Percentiles rank a stretch among this genome's conserved stretches.
Evolutionary conservation across 2,797 vertebrate genomes (phyloP).

Genomic region (Malurus leucopterus): DNA sequence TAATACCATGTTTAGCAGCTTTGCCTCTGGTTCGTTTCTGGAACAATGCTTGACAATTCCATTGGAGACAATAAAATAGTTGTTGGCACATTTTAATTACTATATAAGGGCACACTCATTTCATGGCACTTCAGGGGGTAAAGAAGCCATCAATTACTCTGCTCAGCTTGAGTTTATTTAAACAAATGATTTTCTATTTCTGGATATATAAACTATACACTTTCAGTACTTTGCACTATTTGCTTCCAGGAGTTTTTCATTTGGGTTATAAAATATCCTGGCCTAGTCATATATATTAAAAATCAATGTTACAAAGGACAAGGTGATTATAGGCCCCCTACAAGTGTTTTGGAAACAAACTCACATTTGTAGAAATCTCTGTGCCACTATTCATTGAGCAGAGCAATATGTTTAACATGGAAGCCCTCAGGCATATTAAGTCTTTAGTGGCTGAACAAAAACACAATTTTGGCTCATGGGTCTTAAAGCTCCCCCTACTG

Average conservation of each 20-base stretch:
- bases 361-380: slow-evolving; percentile 41
- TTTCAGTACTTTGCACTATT: slow-evolving; percentile 10
- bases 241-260: slow-evolving; percentile 37
- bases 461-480: background rate
- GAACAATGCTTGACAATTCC: slow-evolving; percentile 38
- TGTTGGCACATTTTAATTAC: slow-evolving; percentile 64
- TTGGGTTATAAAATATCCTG: slow-evolving; percentile 8
- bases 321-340: slow-evolving; percentile 20
- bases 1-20: slow-evolving; percentile 26
- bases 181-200: slow-evolving; percentile 61
- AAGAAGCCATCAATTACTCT: slow-evolving; percentile 55
- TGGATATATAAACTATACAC: slow-evolving; percentile 2
- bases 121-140: slow-evolving; percentile 34
- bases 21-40: slow-evolving; percentile 43
- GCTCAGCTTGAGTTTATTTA: slow-evolving; percentile 59
- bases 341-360: slow-evolving; percentile 44
- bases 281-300: slow-evolving; percentile 35
- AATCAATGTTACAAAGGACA: slow-evolving; percentile 51
- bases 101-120: slow-evolving; percentile 52
- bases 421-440: slow-evolving; percentile 1
- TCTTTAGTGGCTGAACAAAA: background rate
- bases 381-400: slow-evolving; percentile 10
- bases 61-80: slow-evolving; percentile 39
- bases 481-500: slow-evolving; percentile 51
- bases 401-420: slow-evolving; percentile 27